These are phyloP conservation scores for Phataginus tricuspis DNA, from an alignment of 2,797 vertebrate species.

Conservation along the genomic window DNA sequence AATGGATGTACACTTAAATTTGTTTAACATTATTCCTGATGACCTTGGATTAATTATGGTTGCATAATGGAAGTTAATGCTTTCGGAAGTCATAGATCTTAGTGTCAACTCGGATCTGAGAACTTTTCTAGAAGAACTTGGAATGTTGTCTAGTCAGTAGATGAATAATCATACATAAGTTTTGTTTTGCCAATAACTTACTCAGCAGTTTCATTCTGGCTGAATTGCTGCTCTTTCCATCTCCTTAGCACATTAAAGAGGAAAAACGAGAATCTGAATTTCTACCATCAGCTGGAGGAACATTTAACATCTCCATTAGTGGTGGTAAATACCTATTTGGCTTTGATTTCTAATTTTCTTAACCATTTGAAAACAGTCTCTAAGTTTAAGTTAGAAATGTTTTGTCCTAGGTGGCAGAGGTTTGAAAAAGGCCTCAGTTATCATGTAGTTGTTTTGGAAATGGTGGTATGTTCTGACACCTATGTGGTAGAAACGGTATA, in stretches of 20 bases:
- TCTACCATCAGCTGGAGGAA: slow-evolving; percentile 72
- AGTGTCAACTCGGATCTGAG: slow-evolving; percentile 17
- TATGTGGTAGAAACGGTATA: neutral
- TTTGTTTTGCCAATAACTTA: slow-evolving; percentile 46
- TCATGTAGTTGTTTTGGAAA: neutral
- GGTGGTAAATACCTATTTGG: slow-evolving; percentile 84
- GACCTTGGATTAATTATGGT: neutral
- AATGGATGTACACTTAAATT: neutral
- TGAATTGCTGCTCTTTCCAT: slow-evolving; percentile 42
- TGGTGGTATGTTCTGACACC: neutral
- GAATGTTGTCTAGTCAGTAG: neutral
- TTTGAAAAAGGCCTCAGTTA: slow-evolving; percentile 6
- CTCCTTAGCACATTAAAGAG: slow-evolving; percentile 80
- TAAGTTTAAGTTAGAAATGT: slow-evolving; percentile 19
- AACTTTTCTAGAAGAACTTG: slow-evolving; percentile 35
- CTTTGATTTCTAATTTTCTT: neutral
- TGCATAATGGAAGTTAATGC: neutral
- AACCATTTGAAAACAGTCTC: slow-evolving; percentile 2
- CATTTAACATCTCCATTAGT: slow-evolving; percentile 87
- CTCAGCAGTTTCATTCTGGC: neutral
- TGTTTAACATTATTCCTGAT: neutral
- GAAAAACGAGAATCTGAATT: slow-evolving; percentile 79
- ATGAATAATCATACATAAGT: neutral
- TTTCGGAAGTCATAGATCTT: neutral
- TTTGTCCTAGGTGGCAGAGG: neutral